Conservation (phyloP, 1,140 invertebrate species). For the Lordiphosa collinella region DNA sequence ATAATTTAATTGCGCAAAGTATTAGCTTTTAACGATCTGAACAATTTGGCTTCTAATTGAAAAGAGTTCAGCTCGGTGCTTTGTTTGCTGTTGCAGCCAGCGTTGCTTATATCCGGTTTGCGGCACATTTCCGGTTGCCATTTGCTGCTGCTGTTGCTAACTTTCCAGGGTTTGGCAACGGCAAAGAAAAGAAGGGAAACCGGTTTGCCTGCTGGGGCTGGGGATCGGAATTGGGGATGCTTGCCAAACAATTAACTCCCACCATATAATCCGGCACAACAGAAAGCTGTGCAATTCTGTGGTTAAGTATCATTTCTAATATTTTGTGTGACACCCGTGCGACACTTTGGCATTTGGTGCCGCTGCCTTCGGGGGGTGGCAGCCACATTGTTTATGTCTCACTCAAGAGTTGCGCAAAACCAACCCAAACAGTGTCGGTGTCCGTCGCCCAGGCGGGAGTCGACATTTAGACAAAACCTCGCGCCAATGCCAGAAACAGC, state of each 20-base stretch:
- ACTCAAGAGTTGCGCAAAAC: constrained; percentile 53
- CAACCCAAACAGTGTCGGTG: constrained; percentile 19
- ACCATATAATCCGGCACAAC: constrained; percentile 4
- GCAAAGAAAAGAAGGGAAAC: constrained; percentile 6
- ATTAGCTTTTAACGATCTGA: constrained; percentile 17
- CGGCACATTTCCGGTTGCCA: constrained; percentile 69
- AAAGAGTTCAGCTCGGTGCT: constrained; percentile 31
- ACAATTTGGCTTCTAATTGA: constrained; percentile 33
- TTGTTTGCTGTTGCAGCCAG: constrained; percentile 33
- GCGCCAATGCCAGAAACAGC: constrained; percentile 26
- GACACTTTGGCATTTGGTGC: constrained; percentile 67
- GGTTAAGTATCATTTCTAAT: constrained; percentile 78
- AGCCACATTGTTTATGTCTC: constrained; percentile 67
- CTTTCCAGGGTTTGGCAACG: constrained; percentile 48
- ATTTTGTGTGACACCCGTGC: constrained; percentile 74
- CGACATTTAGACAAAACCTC: constrained; percentile 51
- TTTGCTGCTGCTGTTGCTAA: constrained; percentile 53
- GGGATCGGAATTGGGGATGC: not conserved
- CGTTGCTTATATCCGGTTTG: constrained; percentile 70
- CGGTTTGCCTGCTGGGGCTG: not conserved
- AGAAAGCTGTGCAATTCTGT: constrained; percentile 71
- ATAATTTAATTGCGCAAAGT: constrained; percentile 44
- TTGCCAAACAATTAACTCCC: constrained; percentile 57
- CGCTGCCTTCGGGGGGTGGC: constrained; percentile 16
- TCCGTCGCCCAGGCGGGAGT: constrained; percentile 2